Evolutionary conservation across 2,888 invertebrate genomes (phyloP), one percentile per base, ranked within the genome.

Genomic region (Zhuqinia jingwanae): DNA sequence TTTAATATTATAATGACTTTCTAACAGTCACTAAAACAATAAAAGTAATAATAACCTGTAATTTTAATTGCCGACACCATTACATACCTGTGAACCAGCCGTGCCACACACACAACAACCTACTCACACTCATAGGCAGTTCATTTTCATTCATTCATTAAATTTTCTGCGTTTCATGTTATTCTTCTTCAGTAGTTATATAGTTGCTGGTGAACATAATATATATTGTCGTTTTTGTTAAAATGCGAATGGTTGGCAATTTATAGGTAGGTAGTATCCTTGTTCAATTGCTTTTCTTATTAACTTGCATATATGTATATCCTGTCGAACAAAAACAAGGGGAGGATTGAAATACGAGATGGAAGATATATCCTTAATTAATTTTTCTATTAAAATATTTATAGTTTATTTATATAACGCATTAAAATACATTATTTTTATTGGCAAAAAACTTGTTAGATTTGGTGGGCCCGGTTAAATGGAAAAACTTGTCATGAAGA

Each of bases 1-100:
- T 58, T 22, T 68, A 68, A 79, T 45, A 79, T 65, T 47, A 79
- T 36, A 36, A 36, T 42, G 68, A 42, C 17, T 15, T 22, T 76
- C 75, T 73, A 30, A 82, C 70, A 58, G 20, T 70, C n/a, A 47
- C 42, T n/a, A 45, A 56, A 56, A n/a, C 30, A 65, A 27, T 68
- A 58, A 65, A n/a, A 20, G 58, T 60, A 17, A 36, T 17, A 45
- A 70, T 60, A 83, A 83, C 83, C 83, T 50, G 83, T 83, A 83
- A 76, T 63, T 83, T 83, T 83, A 83, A 83, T 83, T 83, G 63
- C 70, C 82, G 17, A 60, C 82, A 75, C 50, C 13, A 50, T 76
- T 63, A 27, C 76, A n/a, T n/a, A n/a, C 58, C 25, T 22, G 10
- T 63, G 63, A 47, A 58, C n/a, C 2, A 56, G 11, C 17, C n/a